Percentiles rank a stretch among this genome's conserved stretches.
phyloP scores from a whole-genome alignment of 2,797 vertebrate genomes.

The Podargus strigoides region DNA sequence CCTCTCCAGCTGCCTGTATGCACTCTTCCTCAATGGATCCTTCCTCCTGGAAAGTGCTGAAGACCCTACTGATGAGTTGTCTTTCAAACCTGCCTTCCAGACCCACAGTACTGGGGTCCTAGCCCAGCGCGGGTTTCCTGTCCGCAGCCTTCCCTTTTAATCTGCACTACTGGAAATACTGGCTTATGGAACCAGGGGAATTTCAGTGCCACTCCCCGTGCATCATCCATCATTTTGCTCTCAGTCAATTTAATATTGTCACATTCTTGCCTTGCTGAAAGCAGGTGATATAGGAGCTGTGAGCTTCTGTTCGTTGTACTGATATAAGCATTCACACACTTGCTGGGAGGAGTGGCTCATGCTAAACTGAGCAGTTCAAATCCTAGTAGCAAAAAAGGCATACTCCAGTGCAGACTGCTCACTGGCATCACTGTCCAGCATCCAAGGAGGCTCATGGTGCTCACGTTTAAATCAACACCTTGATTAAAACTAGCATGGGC shows the following conservation, averaged over 20 bases:
- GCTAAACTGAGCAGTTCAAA: neutral
- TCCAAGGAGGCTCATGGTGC: neutral
- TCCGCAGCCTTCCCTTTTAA: neutral
- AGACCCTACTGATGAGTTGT: neutral
- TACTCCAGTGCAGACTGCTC: neutral
- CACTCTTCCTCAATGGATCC: neutral
- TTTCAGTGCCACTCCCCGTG: neutral
- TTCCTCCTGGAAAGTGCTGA: neutral
- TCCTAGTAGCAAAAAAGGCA: neutral
- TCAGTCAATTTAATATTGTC: neutral
- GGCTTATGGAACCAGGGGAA: neutral
- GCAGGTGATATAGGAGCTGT: neutral
- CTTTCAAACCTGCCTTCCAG: neutral
- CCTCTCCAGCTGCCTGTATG: neutral
- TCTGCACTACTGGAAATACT: neutral
- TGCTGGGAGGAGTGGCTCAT: neutral
- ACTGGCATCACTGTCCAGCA: neutral
- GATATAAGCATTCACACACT: neutral
- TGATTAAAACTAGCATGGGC: neutral
- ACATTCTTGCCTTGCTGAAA: neutral
- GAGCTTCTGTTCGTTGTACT: neutral
- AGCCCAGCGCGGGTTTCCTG: neutral
- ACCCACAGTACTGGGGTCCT: neutral
- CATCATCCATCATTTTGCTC: neutral
- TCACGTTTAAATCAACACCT: neutral